phyloP scores from a whole-genome alignment of 1,140 invertebrate species.

The Neomicropteryx cornuta region DNA sequence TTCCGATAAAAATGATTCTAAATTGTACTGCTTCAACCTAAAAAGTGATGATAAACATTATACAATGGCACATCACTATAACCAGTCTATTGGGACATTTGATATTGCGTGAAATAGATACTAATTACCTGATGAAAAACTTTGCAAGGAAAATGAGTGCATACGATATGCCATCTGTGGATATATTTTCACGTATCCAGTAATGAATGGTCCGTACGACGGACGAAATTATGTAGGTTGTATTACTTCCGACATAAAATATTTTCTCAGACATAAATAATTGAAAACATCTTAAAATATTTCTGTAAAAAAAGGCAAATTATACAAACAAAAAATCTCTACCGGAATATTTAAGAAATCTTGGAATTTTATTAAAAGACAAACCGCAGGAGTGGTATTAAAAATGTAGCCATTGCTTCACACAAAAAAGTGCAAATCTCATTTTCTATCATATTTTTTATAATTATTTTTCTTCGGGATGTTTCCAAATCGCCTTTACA shows the following conservation, averaged over 20 bases:
- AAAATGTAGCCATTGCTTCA: conserved; percentile 12
- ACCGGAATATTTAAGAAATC: neutral
- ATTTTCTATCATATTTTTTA: conserved; percentile 8
- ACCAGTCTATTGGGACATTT: too few relatives aligned
- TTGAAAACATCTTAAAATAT: conserved; percentile 11
- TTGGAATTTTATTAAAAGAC: conserved; percentile 1
- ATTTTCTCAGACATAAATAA: conserved; percentile 6
- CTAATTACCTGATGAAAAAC: conserved; percentile 10
- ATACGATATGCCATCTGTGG: conserved; percentile 7
- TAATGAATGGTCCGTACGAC: conserved; percentile 10
- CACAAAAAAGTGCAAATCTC: conserved; percentile 12
- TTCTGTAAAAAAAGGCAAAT: conserved; percentile 7
- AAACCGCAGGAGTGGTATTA: conserved; percentile 10
- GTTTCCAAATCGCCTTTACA: neutral
- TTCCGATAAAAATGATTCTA: conserved; percentile 7
- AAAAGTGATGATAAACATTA: too few relatives aligned
- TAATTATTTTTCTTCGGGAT: neutral
- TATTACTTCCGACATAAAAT: conserved; percentile 12
- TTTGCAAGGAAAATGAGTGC: conserved; percentile 10
- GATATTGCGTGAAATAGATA: too few relatives aligned
- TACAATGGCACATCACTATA: too few relatives aligned
- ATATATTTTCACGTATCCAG: conserved; percentile 11
- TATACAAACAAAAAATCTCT: neutral
- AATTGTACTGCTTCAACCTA: conserved; percentile 8
- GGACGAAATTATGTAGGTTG: conserved; percentile 8